These are phyloP conservation scores for Eudyptes chrysolophus DNA, from an alignment of 2,113 vertebrate species.

Conservation along the genomic window DNA sequence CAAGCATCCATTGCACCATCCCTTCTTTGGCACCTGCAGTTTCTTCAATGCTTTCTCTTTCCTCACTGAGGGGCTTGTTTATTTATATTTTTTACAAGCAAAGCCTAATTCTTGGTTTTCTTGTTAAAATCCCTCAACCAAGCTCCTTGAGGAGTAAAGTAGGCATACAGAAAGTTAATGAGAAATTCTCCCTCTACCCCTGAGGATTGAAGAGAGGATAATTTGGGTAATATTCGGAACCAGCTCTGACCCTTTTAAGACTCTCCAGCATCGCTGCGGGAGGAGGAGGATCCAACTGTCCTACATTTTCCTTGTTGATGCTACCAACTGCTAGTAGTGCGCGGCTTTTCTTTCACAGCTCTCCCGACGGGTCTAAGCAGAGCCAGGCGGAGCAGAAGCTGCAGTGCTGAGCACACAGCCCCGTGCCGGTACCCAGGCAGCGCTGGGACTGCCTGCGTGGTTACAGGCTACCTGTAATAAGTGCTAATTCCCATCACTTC, in stretches of 20 bases:
- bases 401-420: background rate
- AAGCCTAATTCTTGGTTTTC: background rate
- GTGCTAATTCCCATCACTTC: background rate
- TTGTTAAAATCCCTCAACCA: background rate
- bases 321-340: background rate
- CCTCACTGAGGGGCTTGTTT: background rate
- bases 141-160: slow-evolving; percentile 15
- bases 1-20: background rate
- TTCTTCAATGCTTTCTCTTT: background rate
- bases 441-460: fast-evolving
- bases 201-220: slow-evolving; percentile 12
- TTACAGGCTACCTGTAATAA: background rate
- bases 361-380: background rate
- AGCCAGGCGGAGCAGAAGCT: background rate
- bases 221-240: slow-evolving; percentile 8
- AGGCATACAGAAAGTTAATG: slow-evolving; percentile 49
- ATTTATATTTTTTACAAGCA: background rate
- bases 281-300: background rate
- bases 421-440: fast-evolving
- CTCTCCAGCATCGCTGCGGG: fast-evolving
- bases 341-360: background rate
- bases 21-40: background rate
- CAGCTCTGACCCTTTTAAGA: slow-evolving; percentile 26
- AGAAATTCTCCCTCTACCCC: slow-evolving; percentile 21
- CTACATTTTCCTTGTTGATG: slow-evolving; percentile 28